Percentiles rank a stretch among this genome's conserved stretches.
Conservation (phyloP, 2,888 invertebrate species). For the Branchipolynoe longqiensis region DNA sequence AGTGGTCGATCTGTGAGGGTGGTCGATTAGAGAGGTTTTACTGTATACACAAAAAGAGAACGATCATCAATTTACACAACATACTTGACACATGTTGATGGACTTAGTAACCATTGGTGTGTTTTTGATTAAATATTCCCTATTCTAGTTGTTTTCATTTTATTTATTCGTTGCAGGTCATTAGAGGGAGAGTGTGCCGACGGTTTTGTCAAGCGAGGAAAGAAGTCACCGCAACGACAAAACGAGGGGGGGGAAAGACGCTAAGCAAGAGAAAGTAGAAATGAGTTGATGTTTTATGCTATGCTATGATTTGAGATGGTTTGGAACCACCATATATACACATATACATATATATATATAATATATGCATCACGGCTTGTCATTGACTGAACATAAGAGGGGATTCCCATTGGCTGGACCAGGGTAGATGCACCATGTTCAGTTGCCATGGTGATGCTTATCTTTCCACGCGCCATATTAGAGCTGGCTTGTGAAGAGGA, state of each 20-base stretch:
- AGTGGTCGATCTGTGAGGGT: too few relatives aligned
- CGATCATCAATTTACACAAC: neutral
- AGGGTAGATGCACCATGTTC: neutral
- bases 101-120: neutral
- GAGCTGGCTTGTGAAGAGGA: neutral
- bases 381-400: neutral
- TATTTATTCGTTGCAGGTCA: neutral
- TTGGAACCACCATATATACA: neutral
- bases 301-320: neutral
- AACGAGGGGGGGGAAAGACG: neutral
- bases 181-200: neutral
- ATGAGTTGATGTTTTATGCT: neutral
- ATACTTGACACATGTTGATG: neutral
- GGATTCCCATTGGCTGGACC: constrained; percentile 41
- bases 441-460: neutral
- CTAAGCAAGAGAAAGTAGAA: constrained; percentile 1
- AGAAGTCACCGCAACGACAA: neutral
- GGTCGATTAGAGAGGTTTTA: too few relatives aligned
- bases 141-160: neutral
- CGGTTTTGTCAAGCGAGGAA: neutral
- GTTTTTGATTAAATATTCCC: neutral
- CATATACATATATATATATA: too few relatives aligned
- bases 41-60: too few relatives aligned
- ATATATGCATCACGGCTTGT: neutral
- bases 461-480: neutral